phyloP scores from a whole-genome alignment of 2,888 invertebrate species.

The Zhuqinia jingwanae region DNA sequence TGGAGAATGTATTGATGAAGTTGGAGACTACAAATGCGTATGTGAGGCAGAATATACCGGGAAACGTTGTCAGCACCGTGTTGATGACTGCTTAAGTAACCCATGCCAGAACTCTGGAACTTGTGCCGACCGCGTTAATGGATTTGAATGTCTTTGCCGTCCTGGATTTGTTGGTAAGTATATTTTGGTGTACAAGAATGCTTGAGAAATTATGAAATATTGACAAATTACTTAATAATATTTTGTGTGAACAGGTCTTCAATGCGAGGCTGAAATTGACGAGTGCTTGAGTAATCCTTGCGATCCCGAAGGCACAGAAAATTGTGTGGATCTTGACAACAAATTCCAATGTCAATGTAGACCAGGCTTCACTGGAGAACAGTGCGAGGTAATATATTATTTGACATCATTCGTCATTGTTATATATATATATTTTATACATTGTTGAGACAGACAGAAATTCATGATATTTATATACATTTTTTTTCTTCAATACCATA shows the following conservation, averaged over 20 bases:
- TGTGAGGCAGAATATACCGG: slow-evolving; percentile 98
- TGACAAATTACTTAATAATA: background rate
- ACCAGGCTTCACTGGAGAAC: slow-evolving; percentile 91
- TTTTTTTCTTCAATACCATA: slow-evolving; percentile 74
- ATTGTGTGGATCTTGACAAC: slow-evolving; percentile 93
- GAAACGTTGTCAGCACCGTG: slow-evolving; percentile 94
- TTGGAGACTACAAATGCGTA: slow-evolving; percentile 91
- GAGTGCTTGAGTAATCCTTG: slow-evolving; percentile 96
- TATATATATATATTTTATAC: no score
- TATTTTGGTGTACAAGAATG: no score
- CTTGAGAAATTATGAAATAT: background rate
- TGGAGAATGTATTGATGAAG: slow-evolving; percentile 93
- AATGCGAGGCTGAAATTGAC: slow-evolving; percentile 96
- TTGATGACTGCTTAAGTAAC: slow-evolving; percentile 93
- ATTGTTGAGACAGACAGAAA: no score
- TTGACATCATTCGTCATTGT: no score
- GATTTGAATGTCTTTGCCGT: slow-evolving; percentile 95
- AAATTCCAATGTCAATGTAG: slow-evolving; percentile 93
- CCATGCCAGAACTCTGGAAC: slow-evolving; percentile 96
- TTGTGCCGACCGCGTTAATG: slow-evolving; percentile 93
- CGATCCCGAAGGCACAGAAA: slow-evolving; percentile 93
- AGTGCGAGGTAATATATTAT: slow-evolving; percentile 85
- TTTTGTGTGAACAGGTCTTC: slow-evolving; percentile 83
- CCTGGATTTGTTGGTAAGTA: slow-evolving; percentile 90
- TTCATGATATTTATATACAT: no score